These are phyloP conservation scores for Lasioglossum oenotherae DNA, from an alignment of 2,888 invertebrate species.

Conservation along the genomic window DNA sequence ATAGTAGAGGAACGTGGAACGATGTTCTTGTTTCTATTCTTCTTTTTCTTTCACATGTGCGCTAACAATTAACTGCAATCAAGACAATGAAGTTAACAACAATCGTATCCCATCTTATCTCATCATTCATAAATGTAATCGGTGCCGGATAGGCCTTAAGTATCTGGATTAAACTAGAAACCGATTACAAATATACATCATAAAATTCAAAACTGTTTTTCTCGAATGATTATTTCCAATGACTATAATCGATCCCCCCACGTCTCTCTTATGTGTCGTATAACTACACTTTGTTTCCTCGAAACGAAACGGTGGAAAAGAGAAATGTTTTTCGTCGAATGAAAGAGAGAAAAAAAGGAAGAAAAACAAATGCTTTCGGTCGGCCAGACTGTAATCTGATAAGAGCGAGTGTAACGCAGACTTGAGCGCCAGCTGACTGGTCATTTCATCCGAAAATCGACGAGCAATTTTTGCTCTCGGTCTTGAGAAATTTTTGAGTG, in stretches of 20 bases:
- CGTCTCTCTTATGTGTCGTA: conserved; percentile 45
- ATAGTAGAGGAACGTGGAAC: conserved; percentile 50
- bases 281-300: conserved; percentile 50
- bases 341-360: conserved; percentile 13
- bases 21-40: conserved; percentile 8
- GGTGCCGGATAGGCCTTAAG: conserved; percentile 28
- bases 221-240: conserved; percentile 18
- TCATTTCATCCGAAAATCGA: conserved; percentile 53
- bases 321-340: conserved; percentile 2
- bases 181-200: conserved; percentile 20
- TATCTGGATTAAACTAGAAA: conserved; percentile 32
- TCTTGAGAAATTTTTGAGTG: neutral
- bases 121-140: conserved; percentile 27
- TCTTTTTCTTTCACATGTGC: conserved; percentile 9
- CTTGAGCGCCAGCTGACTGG: conserved; percentile 47
- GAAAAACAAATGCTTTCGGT: conserved; percentile 54
- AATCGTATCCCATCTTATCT: neutral
- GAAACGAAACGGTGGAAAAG: conserved; percentile 21
- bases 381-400: conserved; percentile 38
- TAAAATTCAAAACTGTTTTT: conserved; percentile 16
- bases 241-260: conserved; percentile 26
- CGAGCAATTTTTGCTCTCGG: conserved; percentile 38
- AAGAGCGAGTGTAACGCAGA: conserved; percentile 56
- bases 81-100: conserved; percentile 13
- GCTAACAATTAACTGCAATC: neutral